These are phyloP conservation scores for Folsomia candida DNA, from an alignment of 2,888 invertebrate genomes.

Conservation along the genomic window DNA sequence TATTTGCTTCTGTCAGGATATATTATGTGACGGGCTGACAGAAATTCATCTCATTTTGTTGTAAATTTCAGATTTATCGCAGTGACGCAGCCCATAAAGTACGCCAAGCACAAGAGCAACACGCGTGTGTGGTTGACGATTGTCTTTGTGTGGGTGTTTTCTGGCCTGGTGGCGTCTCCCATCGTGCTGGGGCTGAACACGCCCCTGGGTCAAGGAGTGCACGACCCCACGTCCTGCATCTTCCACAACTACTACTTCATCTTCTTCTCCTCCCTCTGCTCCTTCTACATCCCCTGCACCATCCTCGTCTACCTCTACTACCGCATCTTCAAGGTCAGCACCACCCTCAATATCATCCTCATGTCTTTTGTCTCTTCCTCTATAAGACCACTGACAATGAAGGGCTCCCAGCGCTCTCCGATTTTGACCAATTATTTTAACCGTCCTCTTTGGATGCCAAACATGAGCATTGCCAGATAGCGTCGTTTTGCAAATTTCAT, in stretches of 20 bases:
- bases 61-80: constrained; percentile 93
- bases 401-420: too few species aligned
- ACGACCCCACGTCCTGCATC: constrained; percentile 64
- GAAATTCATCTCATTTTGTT: too few species aligned
- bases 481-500: too few species aligned
- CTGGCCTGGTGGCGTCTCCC: constrained; percentile 91
- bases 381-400: too few species aligned
- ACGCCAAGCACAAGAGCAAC: constrained; percentile 97
- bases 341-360: not conserved
- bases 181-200: constrained; percentile 94
- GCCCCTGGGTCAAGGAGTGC: constrained; percentile 72
- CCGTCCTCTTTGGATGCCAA: too few species aligned
- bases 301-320: constrained; percentile 98
- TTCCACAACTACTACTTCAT: constrained; percentile 98
- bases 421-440: too few species aligned
- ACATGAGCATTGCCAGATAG: too few species aligned
- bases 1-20: too few species aligned
- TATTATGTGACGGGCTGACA: too few species aligned
- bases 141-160: constrained; percentile 91
- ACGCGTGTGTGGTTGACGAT: constrained; percentile 91
- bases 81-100: constrained; percentile 97
- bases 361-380: too few species aligned
- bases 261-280: constrained; percentile 94
- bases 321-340: constrained; percentile 89
- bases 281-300: constrained; percentile 97